Conservation (phyloP, 2,797 vertebrate genomes). For the Sciurus carolinensis region DNA sequence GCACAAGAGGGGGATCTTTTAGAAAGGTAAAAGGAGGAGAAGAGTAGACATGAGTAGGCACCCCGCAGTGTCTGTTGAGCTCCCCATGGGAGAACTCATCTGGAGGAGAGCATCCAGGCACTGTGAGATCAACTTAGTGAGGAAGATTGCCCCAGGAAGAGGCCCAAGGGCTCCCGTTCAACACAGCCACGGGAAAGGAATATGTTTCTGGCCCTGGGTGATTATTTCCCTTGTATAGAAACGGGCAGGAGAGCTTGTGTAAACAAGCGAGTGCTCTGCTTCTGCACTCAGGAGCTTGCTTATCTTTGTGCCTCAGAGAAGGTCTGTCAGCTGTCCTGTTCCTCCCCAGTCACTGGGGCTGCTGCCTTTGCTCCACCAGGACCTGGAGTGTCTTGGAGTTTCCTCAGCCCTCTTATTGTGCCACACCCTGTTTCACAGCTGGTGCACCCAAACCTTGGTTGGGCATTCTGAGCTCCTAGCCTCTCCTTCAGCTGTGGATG, state of each 20-base stretch:
- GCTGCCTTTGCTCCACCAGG: background rate
- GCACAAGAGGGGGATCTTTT: background rate
- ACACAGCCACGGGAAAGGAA: background rate
- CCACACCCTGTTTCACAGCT: background rate
- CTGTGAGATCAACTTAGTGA: background rate
- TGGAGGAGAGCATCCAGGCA: background rate
- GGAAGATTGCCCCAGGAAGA: background rate
- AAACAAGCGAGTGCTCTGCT: background rate
- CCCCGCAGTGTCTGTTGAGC: background rate
- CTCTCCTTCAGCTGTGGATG: background rate
- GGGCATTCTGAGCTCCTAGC: background rate
- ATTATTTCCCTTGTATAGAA: background rate
- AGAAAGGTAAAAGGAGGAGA: background rate
- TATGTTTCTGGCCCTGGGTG: background rate
- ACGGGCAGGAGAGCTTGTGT: background rate
- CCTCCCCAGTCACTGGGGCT: background rate
- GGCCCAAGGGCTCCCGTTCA: background rate
- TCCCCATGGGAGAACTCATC: background rate
- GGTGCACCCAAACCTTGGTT: too few species aligned
- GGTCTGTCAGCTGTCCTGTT: background rate
- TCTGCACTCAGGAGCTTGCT: background rate
- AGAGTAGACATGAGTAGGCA: background rate
- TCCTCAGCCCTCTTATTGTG: background rate
- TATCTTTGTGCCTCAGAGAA: too few species aligned
- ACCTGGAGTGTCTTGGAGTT: background rate